Evolutionary conservation across 2,797 vertebrate genomes (phyloP), one percentile per base, ranked within the genome.

Genomic region (Psittacula derbiana): DNA sequence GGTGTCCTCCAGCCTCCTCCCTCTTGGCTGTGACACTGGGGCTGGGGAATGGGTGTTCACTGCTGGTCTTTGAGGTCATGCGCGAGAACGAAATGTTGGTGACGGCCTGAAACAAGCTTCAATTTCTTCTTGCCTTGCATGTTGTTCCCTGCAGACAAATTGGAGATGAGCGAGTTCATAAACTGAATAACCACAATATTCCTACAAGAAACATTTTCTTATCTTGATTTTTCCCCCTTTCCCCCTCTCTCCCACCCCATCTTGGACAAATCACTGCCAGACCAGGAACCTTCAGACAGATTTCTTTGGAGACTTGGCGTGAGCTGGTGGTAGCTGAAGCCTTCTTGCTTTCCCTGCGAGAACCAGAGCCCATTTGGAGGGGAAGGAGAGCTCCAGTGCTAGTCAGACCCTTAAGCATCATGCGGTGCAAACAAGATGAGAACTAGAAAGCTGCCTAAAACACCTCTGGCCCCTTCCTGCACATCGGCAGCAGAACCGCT

Each of bases 181-280:
- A 88, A 86, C 27, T 8, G 11, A 60, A 64, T 50, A 84, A 95
- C 43, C 3, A 0, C 75, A 74, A 24, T 65, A 65, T 64, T 73
- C 41, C 92, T 60, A 28, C 70, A 65, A 50, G 20, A 57, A 57
- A 55, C 12, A 16, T 55, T 93, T 82, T 43, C 78, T 96, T 88
- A 91, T 84, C 83, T 88, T 81, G 80, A 61, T 79, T 88, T 86
- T 11, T 3, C 6, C 5, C 5, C 23, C 7, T 71, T 10, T 27
- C 8, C 55, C 20, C 10, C 41, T 64, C 19, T 38, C 21, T 21
- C 38, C 23, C 24, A 11, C 30, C 41, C 16, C 28, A 36, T 80
- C 16, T 82, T 85, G 67, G 14, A 74, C 36, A 92, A 94, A 96
- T 93, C 38, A 80, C 53, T 89, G 44, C 83, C 94, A 95, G 88